These are phyloP conservation scores for Hystrix brachyura DNA, from an alignment of 2,113 vertebrate genomes.

Conservation along the genomic window DNA sequence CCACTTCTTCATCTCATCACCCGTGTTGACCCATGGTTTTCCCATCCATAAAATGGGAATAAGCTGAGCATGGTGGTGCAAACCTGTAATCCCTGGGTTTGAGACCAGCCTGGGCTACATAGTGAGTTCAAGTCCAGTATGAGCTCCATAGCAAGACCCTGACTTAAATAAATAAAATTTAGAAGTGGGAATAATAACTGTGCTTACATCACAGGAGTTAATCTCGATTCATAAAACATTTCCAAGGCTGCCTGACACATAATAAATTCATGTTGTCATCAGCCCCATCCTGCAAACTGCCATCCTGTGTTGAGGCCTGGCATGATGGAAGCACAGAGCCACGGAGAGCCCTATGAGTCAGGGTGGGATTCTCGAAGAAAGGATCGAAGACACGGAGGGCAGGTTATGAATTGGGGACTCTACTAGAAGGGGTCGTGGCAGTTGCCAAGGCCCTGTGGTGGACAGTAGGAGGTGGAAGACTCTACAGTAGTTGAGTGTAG, in stretches of 20 bases:
- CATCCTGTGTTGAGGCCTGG: background rate
- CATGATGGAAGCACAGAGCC: background rate
- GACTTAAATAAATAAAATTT: background rate
- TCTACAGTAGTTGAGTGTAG: background rate
- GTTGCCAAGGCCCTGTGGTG: background rate
- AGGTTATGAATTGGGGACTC: background rate
- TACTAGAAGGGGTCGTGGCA: background rate
- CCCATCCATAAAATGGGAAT: constrained; percentile 21
- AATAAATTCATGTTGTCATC: background rate
- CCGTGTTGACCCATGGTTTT: background rate
- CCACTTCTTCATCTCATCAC: background rate
- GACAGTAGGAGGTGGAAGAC: background rate
- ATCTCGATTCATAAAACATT: background rate
- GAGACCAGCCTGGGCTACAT: background rate
- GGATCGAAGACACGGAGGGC: background rate
- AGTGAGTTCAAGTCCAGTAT: background rate
- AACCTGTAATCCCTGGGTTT: background rate
- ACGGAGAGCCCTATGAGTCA: background rate
- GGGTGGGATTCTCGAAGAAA: background rate
- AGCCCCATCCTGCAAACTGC: background rate
- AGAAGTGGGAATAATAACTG: background rate
- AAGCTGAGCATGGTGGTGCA: background rate
- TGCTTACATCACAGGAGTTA: background rate
- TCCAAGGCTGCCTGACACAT: background rate
- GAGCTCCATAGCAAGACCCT: background rate